phyloP scores from a whole-genome alignment of 2,888 invertebrate genomes.

The Malthinus seriepunctatus region DNA sequence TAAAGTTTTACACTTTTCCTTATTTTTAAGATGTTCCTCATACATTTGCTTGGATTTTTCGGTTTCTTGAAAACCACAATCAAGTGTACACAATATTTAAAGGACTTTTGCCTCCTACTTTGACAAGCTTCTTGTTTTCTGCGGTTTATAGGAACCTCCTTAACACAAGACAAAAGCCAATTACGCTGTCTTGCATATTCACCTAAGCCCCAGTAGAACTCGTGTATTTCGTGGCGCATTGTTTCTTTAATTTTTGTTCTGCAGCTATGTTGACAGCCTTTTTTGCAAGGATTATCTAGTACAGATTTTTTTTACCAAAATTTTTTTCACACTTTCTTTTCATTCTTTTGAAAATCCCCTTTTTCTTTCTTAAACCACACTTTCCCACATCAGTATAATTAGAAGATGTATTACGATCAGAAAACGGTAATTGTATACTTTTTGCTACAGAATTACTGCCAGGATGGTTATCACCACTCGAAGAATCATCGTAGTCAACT shows the following conservation, averaged over 20 bases:
- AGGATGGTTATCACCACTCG: not conserved
- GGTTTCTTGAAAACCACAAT: not conserved
- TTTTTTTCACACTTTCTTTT: not conserved
- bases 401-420: not conserved
- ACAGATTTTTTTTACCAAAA: not conserved
- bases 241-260: not conserved
- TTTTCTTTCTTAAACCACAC: not conserved
- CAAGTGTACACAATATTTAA: conserved; percentile 2
- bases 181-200: not conserved
- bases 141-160: conserved; percentile 1
- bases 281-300: not conserved
- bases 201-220: conserved; percentile 4
- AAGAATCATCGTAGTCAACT: not conserved
- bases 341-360: not conserved
- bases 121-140: not conserved
- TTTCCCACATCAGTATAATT: not conserved
- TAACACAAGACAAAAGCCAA: conserved; percentile 4
- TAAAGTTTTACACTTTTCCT: not conserved
- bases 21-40: not conserved
- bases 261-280: not conserved
- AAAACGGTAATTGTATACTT: not conserved
- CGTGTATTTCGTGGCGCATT: not conserved
- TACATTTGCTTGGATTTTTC: not conserved
- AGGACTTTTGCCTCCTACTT: not conserved
- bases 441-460: too few species aligned